These are phyloP conservation scores for Mamestra brassicae DNA, from an alignment of 2,888 invertebrate genomes.

Conservation along the genomic window DNA sequence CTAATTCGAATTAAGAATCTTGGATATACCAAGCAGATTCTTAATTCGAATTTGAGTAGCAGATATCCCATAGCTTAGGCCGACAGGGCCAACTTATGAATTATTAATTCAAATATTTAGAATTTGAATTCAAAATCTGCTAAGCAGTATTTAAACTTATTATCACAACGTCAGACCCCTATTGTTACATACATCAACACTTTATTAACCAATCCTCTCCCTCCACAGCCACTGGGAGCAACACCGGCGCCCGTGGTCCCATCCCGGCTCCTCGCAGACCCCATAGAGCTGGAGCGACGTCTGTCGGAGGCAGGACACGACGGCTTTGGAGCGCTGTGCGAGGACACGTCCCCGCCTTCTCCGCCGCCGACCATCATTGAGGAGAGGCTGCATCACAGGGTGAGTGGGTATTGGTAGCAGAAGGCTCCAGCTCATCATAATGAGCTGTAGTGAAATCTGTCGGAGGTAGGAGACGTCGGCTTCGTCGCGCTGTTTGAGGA, in stretches of 20 bases:
- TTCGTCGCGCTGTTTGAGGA: background rate
- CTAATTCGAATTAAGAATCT: no score
- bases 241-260: conserved; percentile 96
- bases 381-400: conserved; percentile 85
- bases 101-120: no score
- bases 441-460: background rate
- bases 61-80: no score
- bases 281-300: conserved; percentile 95
- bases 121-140: no score
- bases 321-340: conserved; percentile 85
- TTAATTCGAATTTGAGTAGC: no score
- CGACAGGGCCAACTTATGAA: no score
- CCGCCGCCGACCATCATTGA: conserved; percentile 88
- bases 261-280: conserved; percentile 95
- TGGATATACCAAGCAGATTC: no score
- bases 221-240: conserved; percentile 91
- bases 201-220: background rate
- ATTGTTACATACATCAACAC: background rate
- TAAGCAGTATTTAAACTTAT: no score
- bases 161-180: background rate
- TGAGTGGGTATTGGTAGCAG: conserved; percentile 44
- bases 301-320: conserved; percentile 91
- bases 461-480: background rate
- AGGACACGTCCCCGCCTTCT: conserved; percentile 81
- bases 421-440: background rate